Evolutionary conservation across 2,797 vertebrate species (phyloP).

Genomic region (Cephalopachus bancanus): DNA sequence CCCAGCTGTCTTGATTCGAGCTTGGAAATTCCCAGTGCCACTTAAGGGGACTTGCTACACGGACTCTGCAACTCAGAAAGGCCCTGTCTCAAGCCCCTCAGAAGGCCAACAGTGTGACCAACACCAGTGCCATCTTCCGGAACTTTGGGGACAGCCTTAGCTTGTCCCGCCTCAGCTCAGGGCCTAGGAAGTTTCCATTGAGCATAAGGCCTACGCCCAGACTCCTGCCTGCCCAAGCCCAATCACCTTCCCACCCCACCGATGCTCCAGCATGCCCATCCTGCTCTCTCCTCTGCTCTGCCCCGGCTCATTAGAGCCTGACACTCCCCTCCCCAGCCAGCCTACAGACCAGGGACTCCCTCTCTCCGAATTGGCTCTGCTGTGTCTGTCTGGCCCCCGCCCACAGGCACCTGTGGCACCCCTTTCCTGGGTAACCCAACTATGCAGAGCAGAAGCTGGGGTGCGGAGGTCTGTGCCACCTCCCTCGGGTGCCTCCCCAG

Average conservation of each 20-base stretch:
- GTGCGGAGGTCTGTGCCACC: background rate
- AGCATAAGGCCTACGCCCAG: background rate
- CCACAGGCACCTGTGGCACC: background rate
- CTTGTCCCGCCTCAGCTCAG: background rate
- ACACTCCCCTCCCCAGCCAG: too few relatives aligned
- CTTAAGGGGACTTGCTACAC: background rate
- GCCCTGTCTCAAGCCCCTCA: fast-evolving
- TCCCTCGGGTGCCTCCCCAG: background rate
- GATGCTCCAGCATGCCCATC: background rate
- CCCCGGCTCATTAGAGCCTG: background rate
- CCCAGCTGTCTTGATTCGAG: background rate
- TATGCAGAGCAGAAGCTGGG: background rate
- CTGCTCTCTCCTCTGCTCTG: background rate
- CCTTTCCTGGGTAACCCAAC: background rate
- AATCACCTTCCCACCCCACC: too few relatives aligned
- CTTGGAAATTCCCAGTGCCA: background rate
- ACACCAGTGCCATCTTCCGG: background rate
- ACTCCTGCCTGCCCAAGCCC: background rate
- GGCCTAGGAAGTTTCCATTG: background rate
- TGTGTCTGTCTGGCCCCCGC: background rate
- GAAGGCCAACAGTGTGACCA: background rate
- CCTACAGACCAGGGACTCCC: background rate
- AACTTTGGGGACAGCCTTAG: background rate
- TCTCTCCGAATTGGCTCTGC: background rate
- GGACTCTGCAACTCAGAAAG: background rate